A percentile compares a stretch with the other conserved stretches of the same genome.
Evolutionary conservation across 2,113 vertebrate species (phyloP).

Genomic region (Eira barbara): DNA sequence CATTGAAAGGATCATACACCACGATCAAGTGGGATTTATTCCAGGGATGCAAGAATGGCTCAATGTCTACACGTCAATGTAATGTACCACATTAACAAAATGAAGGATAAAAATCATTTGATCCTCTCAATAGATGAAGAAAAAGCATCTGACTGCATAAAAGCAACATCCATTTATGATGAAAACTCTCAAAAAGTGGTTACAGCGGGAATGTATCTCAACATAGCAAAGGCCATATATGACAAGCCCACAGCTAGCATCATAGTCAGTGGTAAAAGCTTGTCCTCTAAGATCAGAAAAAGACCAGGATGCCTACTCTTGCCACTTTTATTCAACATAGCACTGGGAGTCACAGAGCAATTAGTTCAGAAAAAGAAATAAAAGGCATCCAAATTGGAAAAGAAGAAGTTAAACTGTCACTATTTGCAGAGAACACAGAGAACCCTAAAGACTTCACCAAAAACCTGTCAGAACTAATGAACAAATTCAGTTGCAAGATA

Average conservation of each 20-base stretch:
- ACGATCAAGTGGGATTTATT: neutral
- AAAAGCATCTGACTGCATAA: neutral
- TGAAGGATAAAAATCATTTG: neutral
- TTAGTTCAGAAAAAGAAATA: neutral
- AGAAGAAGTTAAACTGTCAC: neutral
- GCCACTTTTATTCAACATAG: neutral
- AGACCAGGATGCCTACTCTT: neutral
- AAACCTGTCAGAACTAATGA: neutral
- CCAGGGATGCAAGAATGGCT: neutral
- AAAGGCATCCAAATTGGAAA: neutral
- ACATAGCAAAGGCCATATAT: neutral
- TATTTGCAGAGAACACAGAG: neutral
- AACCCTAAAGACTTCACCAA: neutral
- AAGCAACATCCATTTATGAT: neutral
- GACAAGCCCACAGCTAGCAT: neutral
- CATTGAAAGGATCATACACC: neutral
- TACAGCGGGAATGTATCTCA: neutral
- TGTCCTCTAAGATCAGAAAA: neutral
- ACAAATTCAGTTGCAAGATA: neutral
- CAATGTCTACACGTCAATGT: neutral
- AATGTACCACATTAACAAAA: neutral
- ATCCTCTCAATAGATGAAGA: neutral
- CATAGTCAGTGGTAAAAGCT: neutral
- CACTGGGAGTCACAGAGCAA: neutral
- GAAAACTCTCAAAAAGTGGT: neutral